Evolutionary conservation across 2,113 vertebrate genomes (phyloP).

Genomic region (Oreochromis tanganicae): DNA sequence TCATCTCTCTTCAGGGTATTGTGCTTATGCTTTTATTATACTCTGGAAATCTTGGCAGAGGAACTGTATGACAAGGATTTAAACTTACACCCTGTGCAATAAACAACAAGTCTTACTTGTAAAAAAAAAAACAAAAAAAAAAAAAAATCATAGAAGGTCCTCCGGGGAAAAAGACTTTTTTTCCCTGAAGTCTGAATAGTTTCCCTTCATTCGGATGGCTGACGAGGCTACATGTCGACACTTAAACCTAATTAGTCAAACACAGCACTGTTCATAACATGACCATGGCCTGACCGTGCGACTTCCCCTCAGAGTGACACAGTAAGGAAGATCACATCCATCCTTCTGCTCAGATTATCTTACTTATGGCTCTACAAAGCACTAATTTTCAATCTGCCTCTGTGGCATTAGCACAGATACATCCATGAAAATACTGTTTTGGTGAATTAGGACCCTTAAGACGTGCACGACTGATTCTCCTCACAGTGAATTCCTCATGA

Average conservation of each 20-base stretch:
- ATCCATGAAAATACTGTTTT: constrained; percentile 49
- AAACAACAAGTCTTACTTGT: constrained; percentile 17
- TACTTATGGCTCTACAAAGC: background rate
- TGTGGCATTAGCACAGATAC: constrained; percentile 7
- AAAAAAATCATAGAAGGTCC: background rate
- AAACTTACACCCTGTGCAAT: background rate
- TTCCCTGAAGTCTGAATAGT: background rate
- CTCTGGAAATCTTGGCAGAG: constrained; percentile 8
- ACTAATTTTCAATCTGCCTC: background rate
- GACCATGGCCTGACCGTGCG: background rate
- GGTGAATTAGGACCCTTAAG: constrained; percentile 13
- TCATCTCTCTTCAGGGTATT: constrained; percentile 28
- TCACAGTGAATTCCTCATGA: constrained; percentile 16
- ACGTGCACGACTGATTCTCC: constrained; percentile 1
- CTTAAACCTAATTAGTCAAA: background rate
- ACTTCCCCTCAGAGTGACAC: background rate
- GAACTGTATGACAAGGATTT: constrained; percentile 3
- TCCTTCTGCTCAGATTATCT: background rate
- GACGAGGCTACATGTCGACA: background rate
- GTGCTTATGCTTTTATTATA: constrained; percentile 18
- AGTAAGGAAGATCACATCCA: background rate
- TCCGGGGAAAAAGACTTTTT: background rate
- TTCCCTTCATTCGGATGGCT: background rate
- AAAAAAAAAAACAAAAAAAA: background rate
- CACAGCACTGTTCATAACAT: background rate